phyloP scores from a whole-genome alignment of 2,888 invertebrate species.

The Drosophila limbata region DNA sequence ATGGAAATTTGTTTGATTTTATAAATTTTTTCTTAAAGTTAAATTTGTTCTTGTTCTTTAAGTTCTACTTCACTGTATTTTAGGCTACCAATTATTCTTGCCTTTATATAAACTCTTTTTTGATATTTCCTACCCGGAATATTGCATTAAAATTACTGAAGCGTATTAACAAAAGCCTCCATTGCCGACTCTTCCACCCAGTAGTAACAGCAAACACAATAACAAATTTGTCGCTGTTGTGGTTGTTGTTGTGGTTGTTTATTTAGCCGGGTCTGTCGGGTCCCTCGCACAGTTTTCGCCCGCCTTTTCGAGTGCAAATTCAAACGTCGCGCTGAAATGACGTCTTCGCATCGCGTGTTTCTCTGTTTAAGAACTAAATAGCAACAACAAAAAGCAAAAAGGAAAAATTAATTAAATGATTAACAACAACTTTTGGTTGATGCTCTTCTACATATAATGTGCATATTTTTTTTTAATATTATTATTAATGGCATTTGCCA shows the following conservation, averaged over 20 bases:
- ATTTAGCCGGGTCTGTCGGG: constrained; percentile 38
- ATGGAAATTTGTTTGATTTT: too few relatives aligned
- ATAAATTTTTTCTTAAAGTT: too few relatives aligned
- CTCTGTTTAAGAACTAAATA: constrained; percentile 26
- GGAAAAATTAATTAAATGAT: constrained; percentile 70
- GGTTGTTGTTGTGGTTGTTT: constrained; percentile 20
- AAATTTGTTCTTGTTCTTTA: background rate
- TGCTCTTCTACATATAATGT: constrained; percentile 9
- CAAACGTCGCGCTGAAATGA: constrained; percentile 70
- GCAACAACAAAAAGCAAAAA: constrained; percentile 15
- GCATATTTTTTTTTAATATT: constrained; percentile 20
- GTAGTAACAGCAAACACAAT: constrained; percentile 1
- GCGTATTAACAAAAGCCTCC: constrained; percentile 41
- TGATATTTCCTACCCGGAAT: constrained; percentile 19
- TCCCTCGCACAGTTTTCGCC: constrained; percentile 23
- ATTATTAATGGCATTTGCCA: constrained; percentile 43
- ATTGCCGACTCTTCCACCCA: constrained; percentile 34
- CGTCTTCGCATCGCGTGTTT: constrained; percentile 60
- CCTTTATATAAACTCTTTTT: background rate
- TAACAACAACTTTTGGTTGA: constrained; percentile 33
- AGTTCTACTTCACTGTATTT: background rate
- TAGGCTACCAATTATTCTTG: background rate
- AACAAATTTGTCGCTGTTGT: constrained; percentile 10
- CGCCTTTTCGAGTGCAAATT: constrained; percentile 68
- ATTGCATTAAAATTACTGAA: constrained; percentile 35